Percentiles rank a stretch among this genome's conserved stretches.
phyloP scores from a whole-genome alignment of 53 echinoderm and acorn worm genomes.

The Temnopleurus reevesii region DNA sequence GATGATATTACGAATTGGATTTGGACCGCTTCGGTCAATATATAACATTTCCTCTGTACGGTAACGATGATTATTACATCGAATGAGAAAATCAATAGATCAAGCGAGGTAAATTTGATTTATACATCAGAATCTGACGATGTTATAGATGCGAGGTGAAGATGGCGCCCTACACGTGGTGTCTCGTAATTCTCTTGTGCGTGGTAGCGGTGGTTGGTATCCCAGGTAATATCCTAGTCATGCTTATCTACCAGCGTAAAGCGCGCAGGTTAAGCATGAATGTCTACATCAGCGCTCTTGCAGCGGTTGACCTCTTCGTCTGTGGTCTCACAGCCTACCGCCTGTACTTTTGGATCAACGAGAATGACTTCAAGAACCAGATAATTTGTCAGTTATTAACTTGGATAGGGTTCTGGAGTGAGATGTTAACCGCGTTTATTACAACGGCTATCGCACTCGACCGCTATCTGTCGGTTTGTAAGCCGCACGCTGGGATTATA shows the following conservation, averaged over 20 bases:
- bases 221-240: constrained; percentile 74
- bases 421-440: constrained; percentile 69
- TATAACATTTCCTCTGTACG: too few relatives aligned
- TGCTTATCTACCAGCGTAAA: constrained; percentile 65
- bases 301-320: constrained; percentile 63
- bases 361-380: constrained; percentile 48
- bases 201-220: constrained; percentile 68
- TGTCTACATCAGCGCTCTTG: constrained; percentile 66
- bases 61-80: too few relatives aligned
- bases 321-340: constrained; percentile 62
- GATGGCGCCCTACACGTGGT: constrained; percentile 70
- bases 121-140: too few relatives aligned
- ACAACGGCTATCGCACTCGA: constrained; percentile 80
- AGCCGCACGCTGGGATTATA: constrained; percentile 69
- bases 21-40: too few relatives aligned
- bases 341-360: constrained; percentile 71
- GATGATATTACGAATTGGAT: too few relatives aligned
- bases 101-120: too few relatives aligned
- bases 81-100: too few relatives aligned
- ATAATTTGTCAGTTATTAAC: constrained; percentile 62
- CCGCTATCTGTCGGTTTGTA: constrained; percentile 73
- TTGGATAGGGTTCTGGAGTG: constrained; percentile 70
- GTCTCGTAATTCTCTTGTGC: constrained; percentile 54
- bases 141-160: too few relatives aligned
- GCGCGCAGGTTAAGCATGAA: constrained; percentile 63